phyloP scores from a whole-genome alignment of 2,113 vertebrate genomes.

The Collichthys lucidus region DNA sequence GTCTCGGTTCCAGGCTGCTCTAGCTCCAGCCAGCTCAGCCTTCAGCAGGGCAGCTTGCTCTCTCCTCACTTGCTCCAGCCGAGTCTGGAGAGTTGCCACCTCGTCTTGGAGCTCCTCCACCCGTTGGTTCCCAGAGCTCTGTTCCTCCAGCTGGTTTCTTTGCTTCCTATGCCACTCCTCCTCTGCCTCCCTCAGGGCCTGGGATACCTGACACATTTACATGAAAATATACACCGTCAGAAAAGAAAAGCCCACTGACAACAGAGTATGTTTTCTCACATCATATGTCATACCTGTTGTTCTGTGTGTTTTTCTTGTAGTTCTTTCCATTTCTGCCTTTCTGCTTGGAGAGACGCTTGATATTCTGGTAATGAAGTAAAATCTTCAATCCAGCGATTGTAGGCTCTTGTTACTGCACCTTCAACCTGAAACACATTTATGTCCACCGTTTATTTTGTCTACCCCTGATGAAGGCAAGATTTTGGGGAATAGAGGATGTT shows the following conservation, averaged over 20 bases:
- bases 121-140: slow-evolving; percentile 69
- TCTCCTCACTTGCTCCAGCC: slow-evolving; percentile 84
- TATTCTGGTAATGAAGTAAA: slow-evolving; percentile 89
- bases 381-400: slow-evolving; percentile 88
- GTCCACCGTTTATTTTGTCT: neutral
- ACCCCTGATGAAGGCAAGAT: neutral
- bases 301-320: slow-evolving; percentile 77
- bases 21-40: slow-evolving; percentile 90
- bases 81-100: slow-evolving; percentile 82
- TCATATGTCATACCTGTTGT: slow-evolving; percentile 80
- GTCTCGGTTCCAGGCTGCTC: slow-evolving; percentile 89
- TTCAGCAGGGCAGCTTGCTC: slow-evolving; percentile 87
- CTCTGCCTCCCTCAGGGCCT: slow-evolving; percentile 82
- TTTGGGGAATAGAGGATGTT: neutral
- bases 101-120: slow-evolving; percentile 85
- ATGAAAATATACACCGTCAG: neutral
- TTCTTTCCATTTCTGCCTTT: slow-evolving; percentile 88
- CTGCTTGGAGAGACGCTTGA: slow-evolving; percentile 84
- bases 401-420: slow-evolving; percentile 88
- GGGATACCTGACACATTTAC: slow-evolving; percentile 67
- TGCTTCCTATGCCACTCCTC: slow-evolving; percentile 85
- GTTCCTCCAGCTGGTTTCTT: slow-evolving; percentile 73
- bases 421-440: slow-evolving; percentile 85
- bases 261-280: neutral
- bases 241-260: neutral